Evolutionary conservation across 1,140 invertebrate species (phyloP).

Genomic region (Drosophila miranda): DNA sequence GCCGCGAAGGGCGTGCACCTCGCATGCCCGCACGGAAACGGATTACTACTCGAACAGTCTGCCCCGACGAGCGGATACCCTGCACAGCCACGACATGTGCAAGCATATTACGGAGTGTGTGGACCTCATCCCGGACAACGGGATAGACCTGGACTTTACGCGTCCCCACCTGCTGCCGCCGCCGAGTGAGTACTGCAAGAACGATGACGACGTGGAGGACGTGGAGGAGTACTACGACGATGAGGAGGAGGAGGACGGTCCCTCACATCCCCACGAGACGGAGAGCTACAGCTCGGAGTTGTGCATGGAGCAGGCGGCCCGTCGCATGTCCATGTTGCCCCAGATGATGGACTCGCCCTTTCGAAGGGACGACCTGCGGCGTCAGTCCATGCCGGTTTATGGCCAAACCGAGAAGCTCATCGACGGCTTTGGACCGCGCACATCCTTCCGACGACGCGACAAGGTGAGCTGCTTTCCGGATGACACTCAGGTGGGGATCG

Average conservation of each 20-base stretch:
- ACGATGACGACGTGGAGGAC: conserved; percentile 60
- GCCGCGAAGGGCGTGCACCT: conserved; percentile 68
- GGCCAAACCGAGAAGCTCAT: conserved; percentile 77
- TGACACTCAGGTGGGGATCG: conserved; percentile 1
- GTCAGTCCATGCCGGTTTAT: conserved; percentile 75
- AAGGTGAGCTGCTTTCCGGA: conserved; percentile 74
- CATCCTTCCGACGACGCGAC: conserved; percentile 63
- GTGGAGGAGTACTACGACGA: conserved; percentile 51
- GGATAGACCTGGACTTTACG: conserved; percentile 68
- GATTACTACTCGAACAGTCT: conserved; percentile 78
- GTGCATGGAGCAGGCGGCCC: conserved; percentile 43
- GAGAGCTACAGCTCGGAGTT: conserved; percentile 67
- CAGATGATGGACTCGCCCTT: conserved; percentile 67
- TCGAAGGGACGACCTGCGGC: conserved; percentile 64
- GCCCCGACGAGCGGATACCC: conserved; percentile 57
- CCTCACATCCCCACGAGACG: conserved; percentile 38
- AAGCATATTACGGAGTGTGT: conserved; percentile 75
- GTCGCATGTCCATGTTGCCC: conserved; percentile 72
- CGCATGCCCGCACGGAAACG: conserved; percentile 64
- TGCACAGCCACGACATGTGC: conserved; percentile 70
- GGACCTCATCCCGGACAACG: conserved; percentile 61
- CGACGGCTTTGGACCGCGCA: conserved; percentile 70
- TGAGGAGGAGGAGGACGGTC: conserved; percentile 33
- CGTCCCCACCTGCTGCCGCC: conserved; percentile 68
- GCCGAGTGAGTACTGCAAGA: conserved; percentile 73